Conservation (phyloP, 1,140 invertebrate species). For the Proales similis region DNA sequence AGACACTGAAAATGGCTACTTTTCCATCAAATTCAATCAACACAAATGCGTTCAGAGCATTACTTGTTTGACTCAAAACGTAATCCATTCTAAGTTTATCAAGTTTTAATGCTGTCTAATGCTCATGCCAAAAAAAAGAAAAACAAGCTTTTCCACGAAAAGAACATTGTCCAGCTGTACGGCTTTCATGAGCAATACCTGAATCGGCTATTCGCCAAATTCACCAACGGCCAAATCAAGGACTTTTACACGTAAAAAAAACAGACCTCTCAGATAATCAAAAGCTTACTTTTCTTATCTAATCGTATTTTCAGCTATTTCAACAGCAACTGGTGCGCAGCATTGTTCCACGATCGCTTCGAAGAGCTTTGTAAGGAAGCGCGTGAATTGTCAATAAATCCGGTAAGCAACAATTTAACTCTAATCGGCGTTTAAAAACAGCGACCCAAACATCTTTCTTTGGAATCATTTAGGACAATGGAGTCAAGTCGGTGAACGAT, state of each 20-base stretch:
- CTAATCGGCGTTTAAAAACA: neutral
- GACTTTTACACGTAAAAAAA: slow-evolving; percentile 52
- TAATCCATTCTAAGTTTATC: slow-evolving; percentile 38
- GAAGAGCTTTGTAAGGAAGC: slow-evolving; percentile 50
- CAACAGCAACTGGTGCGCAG: slow-evolving; percentile 48
- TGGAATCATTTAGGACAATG: slow-evolving; percentile 41
- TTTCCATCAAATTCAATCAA: slow-evolving; percentile 49
- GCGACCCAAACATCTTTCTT: neutral
- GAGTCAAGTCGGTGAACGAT: slow-evolving; percentile 45
- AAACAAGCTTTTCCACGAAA: slow-evolving; percentile 42
- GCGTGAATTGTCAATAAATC: slow-evolving; percentile 46
- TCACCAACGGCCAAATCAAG: slow-evolving; percentile 48
- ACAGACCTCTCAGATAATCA: no score
- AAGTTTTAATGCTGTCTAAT: neutral
- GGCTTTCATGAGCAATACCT: slow-evolving; percentile 49
- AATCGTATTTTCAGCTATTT: slow-evolving; percentile 45
- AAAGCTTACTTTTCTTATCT: no score
- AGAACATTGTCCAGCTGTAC: slow-evolving; percentile 49
- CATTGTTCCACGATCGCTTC: slow-evolving; percentile 52
- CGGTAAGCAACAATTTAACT: slow-evolving; percentile 42
- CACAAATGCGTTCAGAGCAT: slow-evolving; percentile 49
- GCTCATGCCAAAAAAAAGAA: neutral
- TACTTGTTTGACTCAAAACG: slow-evolving; percentile 50
- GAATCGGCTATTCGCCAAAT: slow-evolving; percentile 49
- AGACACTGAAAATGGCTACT: slow-evolving; percentile 44